Percentiles rank a stretch among this genome's conserved stretches.
Conservation (phyloP, 2,888 invertebrate species). For the Odontomyia ornata region DNA sequence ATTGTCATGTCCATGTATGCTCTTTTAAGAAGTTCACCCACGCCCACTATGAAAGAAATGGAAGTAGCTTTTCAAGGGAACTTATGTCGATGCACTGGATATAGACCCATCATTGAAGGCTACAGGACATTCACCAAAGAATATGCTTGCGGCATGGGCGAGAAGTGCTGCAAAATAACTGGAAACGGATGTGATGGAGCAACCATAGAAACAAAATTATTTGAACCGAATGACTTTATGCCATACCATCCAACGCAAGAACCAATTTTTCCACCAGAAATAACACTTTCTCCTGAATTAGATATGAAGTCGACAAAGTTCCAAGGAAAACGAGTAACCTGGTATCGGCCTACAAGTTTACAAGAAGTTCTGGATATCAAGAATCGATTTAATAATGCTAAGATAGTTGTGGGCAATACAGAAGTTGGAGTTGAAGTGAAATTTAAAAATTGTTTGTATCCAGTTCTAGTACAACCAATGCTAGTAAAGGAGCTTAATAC, state of each 20-base stretch:
- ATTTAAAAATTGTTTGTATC: slow-evolving; percentile 83
- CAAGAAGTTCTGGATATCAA: slow-evolving; percentile 75
- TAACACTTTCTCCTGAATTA: slow-evolving; percentile 70
- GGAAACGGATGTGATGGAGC: slow-evolving; percentile 53
- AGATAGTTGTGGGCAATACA: slow-evolving; percentile 88
- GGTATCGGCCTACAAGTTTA: slow-evolving; percentile 80
- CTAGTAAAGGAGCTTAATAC: slow-evolving; percentile 74
- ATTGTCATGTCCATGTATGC: slow-evolving; percentile 98
- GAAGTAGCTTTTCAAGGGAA: slow-evolving; percentile 85
- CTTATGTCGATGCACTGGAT: slow-evolving; percentile 93
- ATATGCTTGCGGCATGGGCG: slow-evolving; percentile 71
- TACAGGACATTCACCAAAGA: slow-evolving; percentile 85
- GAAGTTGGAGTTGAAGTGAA: slow-evolving; percentile 93
- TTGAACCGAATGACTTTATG: slow-evolving; percentile 70
- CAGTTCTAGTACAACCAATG: slow-evolving; percentile 78
- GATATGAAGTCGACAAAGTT: slow-evolving; percentile 72
- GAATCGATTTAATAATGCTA: slow-evolving; percentile 71
- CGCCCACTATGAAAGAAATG: slow-evolving; percentile 78
- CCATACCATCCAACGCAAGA: slow-evolving; percentile 86
- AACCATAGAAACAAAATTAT: slow-evolving; percentile 64
- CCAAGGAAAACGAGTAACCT: slow-evolving; percentile 72
- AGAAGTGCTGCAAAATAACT: slow-evolving; percentile 71
- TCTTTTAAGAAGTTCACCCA: slow-evolving; percentile 76
- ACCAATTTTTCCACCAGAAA: slow-evolving; percentile 90
- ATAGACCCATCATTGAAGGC: slow-evolving; percentile 91